A percentile compares a stretch with the other conserved stretches of the same genome.
These are phyloP conservation scores for Noctua janthina DNA, from an alignment of 2,888 invertebrate species.

Conservation along the genomic window DNA sequence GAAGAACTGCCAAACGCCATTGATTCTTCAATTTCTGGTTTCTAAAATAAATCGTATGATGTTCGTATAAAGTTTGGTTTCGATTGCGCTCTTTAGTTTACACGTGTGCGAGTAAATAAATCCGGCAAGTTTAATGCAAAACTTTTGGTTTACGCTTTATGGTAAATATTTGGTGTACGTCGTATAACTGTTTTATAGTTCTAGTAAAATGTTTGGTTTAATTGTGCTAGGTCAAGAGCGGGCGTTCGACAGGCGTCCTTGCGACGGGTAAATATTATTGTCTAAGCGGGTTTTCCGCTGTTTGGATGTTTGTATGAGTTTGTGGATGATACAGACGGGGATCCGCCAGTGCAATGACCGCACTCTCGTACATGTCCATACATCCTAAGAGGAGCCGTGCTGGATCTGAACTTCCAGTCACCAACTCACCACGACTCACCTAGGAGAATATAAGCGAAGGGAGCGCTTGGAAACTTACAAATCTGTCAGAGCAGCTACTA, in stretches of 20 bases:
- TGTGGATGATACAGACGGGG: conserved; percentile 80
- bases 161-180: conserved; percentile 90
- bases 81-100: conserved; percentile 73
- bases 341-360: conserved; percentile 78
- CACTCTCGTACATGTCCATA: conserved; percentile 31
- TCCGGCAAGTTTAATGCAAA: conserved; percentile 89
- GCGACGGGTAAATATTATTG: conserved; percentile 90
- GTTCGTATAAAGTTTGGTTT: conserved; percentile 73
- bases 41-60: conserved; percentile 64
- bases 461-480: too few relatives aligned
- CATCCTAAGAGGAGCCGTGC: conserved; percentile 2
- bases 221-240: conserved; percentile 90
- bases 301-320: conserved; percentile 85
- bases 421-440: not conserved
- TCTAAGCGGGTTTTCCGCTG: conserved; percentile 89
- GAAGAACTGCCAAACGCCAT: conserved; percentile 73
- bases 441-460: too few relatives aligned
- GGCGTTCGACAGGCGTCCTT: conserved; percentile 90
- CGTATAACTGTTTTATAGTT: conserved; percentile 90
- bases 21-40: conserved; percentile 56
- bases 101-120: conserved; percentile 86
- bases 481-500: not conserved
- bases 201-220: conserved; percentile 90
- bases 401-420: not conserved
- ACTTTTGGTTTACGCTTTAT: conserved; percentile 90